Evolutionary conservation across 2,888 invertebrate genomes (phyloP).

Genomic region (Coelinius sp.): DNA sequence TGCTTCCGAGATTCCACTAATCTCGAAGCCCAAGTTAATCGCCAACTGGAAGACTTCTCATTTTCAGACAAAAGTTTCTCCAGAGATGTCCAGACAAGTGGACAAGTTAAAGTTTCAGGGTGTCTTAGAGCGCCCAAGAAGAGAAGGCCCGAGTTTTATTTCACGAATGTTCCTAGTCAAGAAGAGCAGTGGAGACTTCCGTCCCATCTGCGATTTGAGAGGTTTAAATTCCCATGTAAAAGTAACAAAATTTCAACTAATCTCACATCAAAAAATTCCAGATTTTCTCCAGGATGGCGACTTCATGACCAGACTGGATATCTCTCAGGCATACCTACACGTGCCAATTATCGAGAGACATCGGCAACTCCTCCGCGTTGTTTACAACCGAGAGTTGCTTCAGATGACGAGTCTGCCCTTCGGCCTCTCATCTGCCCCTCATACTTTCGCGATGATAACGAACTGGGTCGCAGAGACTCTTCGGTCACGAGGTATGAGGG

Average conservation of each 20-base stretch:
- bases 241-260: background rate
- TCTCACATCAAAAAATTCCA: constrained; percentile 20
- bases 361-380: constrained; percentile 45
- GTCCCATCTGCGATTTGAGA: constrained; percentile 69
- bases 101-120: constrained; percentile 27
- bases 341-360: constrained; percentile 44
- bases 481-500: constrained; percentile 41
- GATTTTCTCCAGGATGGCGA: constrained; percentile 44
- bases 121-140: constrained; percentile 26
- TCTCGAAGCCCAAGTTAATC: constrained; percentile 29
- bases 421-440: constrained; percentile 51
- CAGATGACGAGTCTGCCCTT: constrained; percentile 54
- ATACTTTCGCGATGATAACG: constrained; percentile 49
- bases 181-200: constrained; percentile 33
- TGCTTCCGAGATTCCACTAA: constrained; percentile 32
- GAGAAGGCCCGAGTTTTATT: constrained; percentile 31
- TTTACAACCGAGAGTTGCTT: constrained; percentile 45
- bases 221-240: constrained; percentile 49
- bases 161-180: constrained; percentile 37
- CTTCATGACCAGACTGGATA: constrained; percentile 48
- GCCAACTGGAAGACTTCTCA: constrained; percentile 31
- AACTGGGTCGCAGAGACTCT: constrained; percentile 51
- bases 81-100: constrained; percentile 32
- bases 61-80: constrained; percentile 26
- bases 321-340: constrained; percentile 41